A percentile compares a stretch with the other conserved stretches of the same genome.
Evolutionary conservation across 2,113 vertebrate species (phyloP).

Genomic region (Campylomormyrus tamandua): DNA sequence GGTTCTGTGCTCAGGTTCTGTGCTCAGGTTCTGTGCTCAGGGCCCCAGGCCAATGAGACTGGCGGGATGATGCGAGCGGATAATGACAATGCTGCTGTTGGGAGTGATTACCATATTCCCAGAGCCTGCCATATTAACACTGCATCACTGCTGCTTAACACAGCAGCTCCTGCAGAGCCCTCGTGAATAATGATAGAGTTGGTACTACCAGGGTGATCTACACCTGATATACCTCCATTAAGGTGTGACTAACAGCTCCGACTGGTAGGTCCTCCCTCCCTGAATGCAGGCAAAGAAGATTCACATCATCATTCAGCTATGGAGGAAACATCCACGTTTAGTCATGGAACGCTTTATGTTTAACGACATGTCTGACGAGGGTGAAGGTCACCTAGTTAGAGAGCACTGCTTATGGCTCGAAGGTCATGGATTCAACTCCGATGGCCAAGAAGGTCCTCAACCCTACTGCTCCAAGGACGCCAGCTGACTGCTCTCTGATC

Average conservation of each 20-base stretch:
- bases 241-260: not conserved
- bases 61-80: not conserved
- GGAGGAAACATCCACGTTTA: not conserved
- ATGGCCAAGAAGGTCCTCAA: not conserved
- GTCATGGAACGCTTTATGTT: not conserved
- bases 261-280: not conserved
- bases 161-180: not conserved
- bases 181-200: not conserved
- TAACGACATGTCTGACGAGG: not conserved
- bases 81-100: not conserved
- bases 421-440: not conserved
- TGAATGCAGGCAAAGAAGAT: not conserved
- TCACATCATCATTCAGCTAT: not conserved
- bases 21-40: slow-evolving; percentile 2
- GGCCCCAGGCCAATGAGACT: not conserved
- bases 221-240: not conserved
- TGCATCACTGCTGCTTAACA: not conserved
- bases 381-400: not conserved
- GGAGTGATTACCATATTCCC: not conserved
- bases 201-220: not conserved
- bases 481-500: not conserved
- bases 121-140: not conserved
- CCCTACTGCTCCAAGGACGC: not conserved
- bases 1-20: not conserved
- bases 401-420: not conserved